Evolutionary conservation across 2,888 invertebrate genomes (phyloP).

Genomic region (Nysson spinosus): DNA sequence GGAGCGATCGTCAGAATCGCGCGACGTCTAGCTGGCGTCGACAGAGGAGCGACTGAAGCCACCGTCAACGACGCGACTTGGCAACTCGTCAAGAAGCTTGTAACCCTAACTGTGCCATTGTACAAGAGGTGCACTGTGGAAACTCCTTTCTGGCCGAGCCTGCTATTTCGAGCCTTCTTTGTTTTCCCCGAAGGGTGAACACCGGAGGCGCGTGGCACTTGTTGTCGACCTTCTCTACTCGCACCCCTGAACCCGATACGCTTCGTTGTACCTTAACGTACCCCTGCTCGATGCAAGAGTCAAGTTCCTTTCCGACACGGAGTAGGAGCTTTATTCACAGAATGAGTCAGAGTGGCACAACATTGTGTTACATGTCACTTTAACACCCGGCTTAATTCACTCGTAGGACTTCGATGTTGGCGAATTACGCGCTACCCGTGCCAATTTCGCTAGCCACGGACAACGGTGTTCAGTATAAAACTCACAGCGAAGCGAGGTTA

Average conservation of each 20-base stretch:
- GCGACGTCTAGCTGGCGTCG: constrained; percentile 63
- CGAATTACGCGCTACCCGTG: constrained; percentile 39
- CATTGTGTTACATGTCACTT: constrained; percentile 51
- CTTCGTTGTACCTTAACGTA: not conserved
- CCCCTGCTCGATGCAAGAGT: constrained; percentile 27
- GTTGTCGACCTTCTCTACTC: constrained; percentile 37
- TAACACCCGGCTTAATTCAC: constrained; percentile 66
- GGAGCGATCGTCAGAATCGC: constrained; percentile 56
- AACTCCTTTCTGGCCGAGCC: constrained; percentile 58
- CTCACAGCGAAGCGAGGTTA: not conserved
- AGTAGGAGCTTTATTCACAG: constrained; percentile 37
- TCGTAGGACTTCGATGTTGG: constrained; percentile 56
- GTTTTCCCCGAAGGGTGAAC: constrained; percentile 57
- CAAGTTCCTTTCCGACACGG: constrained; percentile 31
- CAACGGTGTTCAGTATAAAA: constrained; percentile 9
- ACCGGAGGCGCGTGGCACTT: constrained; percentile 59
- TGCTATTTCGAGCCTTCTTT: constrained; percentile 67
- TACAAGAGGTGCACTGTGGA: constrained; percentile 55
- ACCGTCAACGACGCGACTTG: constrained; percentile 71
- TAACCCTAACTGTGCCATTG: constrained; percentile 74
- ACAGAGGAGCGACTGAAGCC: constrained; percentile 63
- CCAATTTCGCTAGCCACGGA: constrained; percentile 7
- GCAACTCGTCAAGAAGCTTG: constrained; percentile 76
- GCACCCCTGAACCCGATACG: constrained; percentile 14
- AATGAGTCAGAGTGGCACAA: constrained; percentile 52